Base-by-base conservation (phyloP, 64 coral and sea anemone species). In the Orbicella faveolata region DNA sequence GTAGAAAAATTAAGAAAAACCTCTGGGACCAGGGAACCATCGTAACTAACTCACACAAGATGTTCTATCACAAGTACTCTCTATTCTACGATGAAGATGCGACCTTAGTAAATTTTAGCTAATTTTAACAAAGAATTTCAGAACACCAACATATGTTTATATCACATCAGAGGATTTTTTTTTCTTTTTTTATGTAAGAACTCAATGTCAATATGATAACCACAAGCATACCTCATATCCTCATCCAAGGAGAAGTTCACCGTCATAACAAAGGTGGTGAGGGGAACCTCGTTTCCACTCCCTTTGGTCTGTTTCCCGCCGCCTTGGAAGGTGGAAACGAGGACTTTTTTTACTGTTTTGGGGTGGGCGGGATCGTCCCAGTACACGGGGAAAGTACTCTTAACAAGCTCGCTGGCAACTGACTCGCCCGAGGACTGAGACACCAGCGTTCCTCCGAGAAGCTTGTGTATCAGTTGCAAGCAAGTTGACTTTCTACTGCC, bases 191-290 rank as follows among this genome's bases (percentile, higher is more conserved):
- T 39, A n/a, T n/a, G n/a, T n/a, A n/a, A n/a, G n/a, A n/a, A n/a
- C n/a, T n/a, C n/a, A n/a, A n/a, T n/a, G n/a, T n/a, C n/a, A n/a
- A n/a, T n/a, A n/a, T 39, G 37, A 39, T 39, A 39, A 39, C 37
- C 4, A 4, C 37, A 36, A 4, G 6, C 10, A 75, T 55, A 90
- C 89, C 89, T 83, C 66, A 90, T 52, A 37, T 90, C 89, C 3
- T 90, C 78, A 57, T 90, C 89, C 19, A 90, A 30, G 4, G 89
- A 37, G 21, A 90, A 90, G 23, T 90, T 90, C 0, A 90, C 78
- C 4, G 89, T 90, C 36, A 83, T 72, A 10, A 90, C 12, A 39
- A 90, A 90, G 2, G 64, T 90, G 36, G 77, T 90, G 2, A 74
- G 65, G 35, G 89, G 89, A 0, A 55, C 63, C 25, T 90, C 89